These are phyloP conservation scores for Tachysurus vachellii DNA, from an alignment of 2,113 vertebrate species.

Conservation along the genomic window DNA sequence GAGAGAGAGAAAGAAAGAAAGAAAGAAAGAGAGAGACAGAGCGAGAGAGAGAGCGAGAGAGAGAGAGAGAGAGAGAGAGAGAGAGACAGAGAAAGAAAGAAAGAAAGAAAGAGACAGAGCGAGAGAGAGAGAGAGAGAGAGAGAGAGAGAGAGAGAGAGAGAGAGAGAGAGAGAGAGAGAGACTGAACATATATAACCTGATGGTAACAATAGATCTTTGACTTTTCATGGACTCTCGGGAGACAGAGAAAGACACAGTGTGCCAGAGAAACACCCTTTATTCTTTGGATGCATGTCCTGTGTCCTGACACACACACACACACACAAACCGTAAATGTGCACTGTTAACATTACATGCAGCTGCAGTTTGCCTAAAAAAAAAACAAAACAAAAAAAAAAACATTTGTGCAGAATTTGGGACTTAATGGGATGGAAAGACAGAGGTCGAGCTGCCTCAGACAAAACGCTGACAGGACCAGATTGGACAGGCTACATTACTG, in stretches of 20 bases:
- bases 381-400: conserved; percentile 37
- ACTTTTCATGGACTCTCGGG: conserved; percentile 27
- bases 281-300: not conserved
- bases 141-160: conserved; percentile 35
- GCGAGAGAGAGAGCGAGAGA: conserved; percentile 24
- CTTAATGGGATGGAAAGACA: conserved; percentile 69
- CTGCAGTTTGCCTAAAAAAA: conserved; percentile 61
- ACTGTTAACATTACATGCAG: conserved; percentile 60
- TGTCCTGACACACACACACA: conserved; percentile 45
- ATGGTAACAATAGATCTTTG: conserved; percentile 39
- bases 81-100: not conserved
- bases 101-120: too few species aligned
- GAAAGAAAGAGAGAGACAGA: not conserved
- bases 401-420: conserved; percentile 56
- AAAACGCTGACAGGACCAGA: conserved; percentile 64
- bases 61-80: conserved; percentile 15
- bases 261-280: conserved; percentile 4
- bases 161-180: conserved; percentile 26
- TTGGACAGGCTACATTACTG: conserved; percentile 60
- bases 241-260: conserved; percentile 21
- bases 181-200: conserved; percentile 34
- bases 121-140: not conserved
- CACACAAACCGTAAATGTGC: conserved; percentile 53
- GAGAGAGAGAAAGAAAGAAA: too few species aligned
- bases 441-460: conserved; percentile 60